Base-by-base conservation (phyloP, 2,113 vertebrate genomes). In the Megatriorchis doriae region DNA sequence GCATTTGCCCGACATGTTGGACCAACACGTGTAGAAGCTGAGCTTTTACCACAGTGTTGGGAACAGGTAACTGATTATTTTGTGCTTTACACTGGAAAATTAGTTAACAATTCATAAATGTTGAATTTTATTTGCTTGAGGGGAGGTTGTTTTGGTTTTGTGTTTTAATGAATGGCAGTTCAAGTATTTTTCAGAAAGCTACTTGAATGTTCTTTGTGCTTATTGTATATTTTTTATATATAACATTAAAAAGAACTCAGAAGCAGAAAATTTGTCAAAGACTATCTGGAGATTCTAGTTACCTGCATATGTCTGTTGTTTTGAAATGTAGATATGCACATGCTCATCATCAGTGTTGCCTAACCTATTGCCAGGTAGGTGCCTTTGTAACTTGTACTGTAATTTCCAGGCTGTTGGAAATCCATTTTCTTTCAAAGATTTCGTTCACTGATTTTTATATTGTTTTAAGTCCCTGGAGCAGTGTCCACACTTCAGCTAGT, bases 21-120 rank as follows among this genome's bases (percentile, higher is more conserved):
- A 95, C 99, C 99, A 79, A 99, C 99, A 2, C 99, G 99, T 67
- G 99, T 99, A 34, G 99, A 99, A 97, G 99, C 99, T 40, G 99
- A 99, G 91, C 99, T 99, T 71, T 97, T 99, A 94, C 99, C 99
- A 10, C 99, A 99, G 85, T 99, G 99, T 97, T 99, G 99, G 99
- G 99, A 99, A 96, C 99, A 99, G 99, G 99, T 99, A 97, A 97
- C 66, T 92, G 70, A 43, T 83, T 74, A 4, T 63, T 40, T 34
- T 83, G 23, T 48, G 21, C 32, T 86, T 94, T 75, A 62, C 0
- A 1, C 12, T 78, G 48, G 10, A 72, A 72, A 84, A n/a, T 29
- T 13, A 45, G 21, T 70, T 90, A n/a, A 13, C 79, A 48, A 17
- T 81, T 66, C 16, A 14, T 55, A 40, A 63, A 40, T 36, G 16